Evolutionary conservation across 2,888 invertebrate genomes (phyloP), one percentile per base, ranked within the genome.

Genomic region (Drosophila eohydei): DNA sequence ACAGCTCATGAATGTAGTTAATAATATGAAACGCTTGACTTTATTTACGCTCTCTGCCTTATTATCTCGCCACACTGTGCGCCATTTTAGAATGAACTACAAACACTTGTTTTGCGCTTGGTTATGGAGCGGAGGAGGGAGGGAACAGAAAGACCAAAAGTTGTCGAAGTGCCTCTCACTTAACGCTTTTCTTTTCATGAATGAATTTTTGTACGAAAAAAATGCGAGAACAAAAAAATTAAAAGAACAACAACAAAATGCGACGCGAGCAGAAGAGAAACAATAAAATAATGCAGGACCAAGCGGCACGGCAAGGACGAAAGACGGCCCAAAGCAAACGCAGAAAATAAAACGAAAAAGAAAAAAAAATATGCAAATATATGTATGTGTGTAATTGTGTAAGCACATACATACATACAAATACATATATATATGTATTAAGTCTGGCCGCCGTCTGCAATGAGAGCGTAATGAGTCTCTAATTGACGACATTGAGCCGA

Each of bases 391-490:
- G 50, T 59, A 26, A 26, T 12, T 44, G 12, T 44, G 11, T 43
- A 26, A 12, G 12, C 21, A 21, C 21, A 21, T 44, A 28, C 8
- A n/a, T 46, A 46, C 14, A 30, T 46, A 46, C 0, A 3, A n/a
- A 28, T 4, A 14, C 14, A n/a, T n/a, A 28, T 48, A 9, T n/a
- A 1, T 30, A 16, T 74, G 58, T 66, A 63, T 82, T 78, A 85
- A 87, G 91, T 91, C 91, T 91, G 90, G 74, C 78, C 83, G 84
- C 76, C 84, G 92, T 91, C 91, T 91, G 90, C 90, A 90, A 82
- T 88, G 84, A 79, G 80, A 87, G 89, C 88, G 90, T 91, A 91
- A 91, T 91, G 91, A 91, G 90, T 90, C 89, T 91, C 90, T 91
- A 91, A 91, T 91, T 91, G 91, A 83, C 84, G 89, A 78, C 89